phyloP scores from a whole-genome alignment of 2,797 vertebrate species.

The Psittacula derbiana region DNA sequence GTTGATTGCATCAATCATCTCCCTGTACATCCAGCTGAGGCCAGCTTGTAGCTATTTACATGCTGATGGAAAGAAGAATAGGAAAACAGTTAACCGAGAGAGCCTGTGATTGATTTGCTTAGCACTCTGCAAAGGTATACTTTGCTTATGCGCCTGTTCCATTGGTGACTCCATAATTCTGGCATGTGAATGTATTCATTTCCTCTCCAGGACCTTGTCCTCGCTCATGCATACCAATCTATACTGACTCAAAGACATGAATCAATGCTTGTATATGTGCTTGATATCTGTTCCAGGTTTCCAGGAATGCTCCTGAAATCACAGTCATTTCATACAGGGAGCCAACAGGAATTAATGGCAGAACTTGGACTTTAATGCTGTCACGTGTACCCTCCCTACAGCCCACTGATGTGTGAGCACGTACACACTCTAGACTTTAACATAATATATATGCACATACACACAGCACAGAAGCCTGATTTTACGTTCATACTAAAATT shows the following conservation, averaged over 20 bases:
- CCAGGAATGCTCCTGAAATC: background rate
- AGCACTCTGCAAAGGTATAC: background rate
- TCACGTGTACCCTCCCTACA: background rate
- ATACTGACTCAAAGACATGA: background rate
- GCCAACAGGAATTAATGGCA: background rate
- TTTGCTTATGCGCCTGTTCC: background rate
- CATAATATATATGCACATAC: no score
- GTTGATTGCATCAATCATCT: background rate
- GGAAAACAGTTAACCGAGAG: background rate
- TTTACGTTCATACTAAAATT: background rate
- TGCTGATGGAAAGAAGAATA: background rate
- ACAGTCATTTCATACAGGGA: background rate
- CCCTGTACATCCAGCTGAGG: background rate
- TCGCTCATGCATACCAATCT: background rate
- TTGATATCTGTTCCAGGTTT: background rate
- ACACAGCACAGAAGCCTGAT: background rate
- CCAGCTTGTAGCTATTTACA: background rate
- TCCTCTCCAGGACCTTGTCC: background rate
- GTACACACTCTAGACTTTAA: background rate
- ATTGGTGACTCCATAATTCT: fast-evolving
- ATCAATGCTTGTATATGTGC: background rate
- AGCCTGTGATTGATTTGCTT: background rate
- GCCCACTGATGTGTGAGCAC: background rate
- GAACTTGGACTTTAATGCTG: background rate
- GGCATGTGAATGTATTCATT: background rate